Evolutionary conservation across 2,113 vertebrate species (phyloP).

Genomic region (Coptodon bakossiorum): DNA sequence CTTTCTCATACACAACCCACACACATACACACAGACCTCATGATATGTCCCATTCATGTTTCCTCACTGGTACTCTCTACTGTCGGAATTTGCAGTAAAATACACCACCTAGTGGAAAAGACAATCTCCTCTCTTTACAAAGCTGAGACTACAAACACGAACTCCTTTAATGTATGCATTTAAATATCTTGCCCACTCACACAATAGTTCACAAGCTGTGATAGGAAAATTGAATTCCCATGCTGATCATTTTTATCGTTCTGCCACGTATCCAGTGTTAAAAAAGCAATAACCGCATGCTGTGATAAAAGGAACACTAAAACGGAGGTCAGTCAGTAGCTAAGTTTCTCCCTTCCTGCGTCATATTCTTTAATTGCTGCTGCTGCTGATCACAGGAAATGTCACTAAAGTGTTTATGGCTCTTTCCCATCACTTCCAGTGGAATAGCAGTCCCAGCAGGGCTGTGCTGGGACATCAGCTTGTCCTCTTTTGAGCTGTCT

Average conservation of each 20-base stretch:
- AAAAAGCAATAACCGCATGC: background rate
- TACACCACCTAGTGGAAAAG: slow-evolving; percentile 25
- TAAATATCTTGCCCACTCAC: background rate
- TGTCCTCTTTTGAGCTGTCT: background rate
- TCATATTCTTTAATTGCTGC: background rate
- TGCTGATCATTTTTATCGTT: background rate
- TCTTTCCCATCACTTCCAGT: background rate
- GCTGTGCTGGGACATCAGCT: background rate
- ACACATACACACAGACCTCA: background rate
- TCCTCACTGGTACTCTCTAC: background rate
- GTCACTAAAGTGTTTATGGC: background rate
- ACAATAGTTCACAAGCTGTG: background rate
- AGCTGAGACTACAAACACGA: background rate
- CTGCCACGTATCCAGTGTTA: background rate
- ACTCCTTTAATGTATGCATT: background rate
- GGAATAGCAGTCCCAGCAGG: background rate
- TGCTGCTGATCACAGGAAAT: background rate
- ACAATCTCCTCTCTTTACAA: background rate
- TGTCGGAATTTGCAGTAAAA: background rate
- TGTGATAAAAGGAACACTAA: background rate
- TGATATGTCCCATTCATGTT: background rate
- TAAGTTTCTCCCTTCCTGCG: background rate
- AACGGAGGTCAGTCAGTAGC: background rate
- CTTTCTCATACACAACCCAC: background rate
- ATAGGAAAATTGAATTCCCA: background rate